These are phyloP conservation scores for Clarias laeviceps DNA, from an alignment of 2,797 vertebrate species.

Conservation along the genomic window DNA sequence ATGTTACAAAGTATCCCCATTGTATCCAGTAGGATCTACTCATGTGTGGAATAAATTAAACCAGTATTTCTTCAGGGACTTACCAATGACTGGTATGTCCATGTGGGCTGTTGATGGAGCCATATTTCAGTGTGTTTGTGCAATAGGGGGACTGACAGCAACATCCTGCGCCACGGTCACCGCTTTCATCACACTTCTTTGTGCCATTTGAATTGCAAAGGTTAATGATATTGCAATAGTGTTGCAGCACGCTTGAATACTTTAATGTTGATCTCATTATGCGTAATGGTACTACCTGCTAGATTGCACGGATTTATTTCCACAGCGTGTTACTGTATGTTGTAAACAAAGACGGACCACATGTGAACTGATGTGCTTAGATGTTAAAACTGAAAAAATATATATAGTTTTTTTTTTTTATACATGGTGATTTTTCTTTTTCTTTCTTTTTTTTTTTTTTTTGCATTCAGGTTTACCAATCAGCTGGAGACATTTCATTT, in stretches of 20 bases:
- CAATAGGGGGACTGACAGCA: constrained; percentile 79
- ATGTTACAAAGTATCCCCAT: constrained; percentile 72
- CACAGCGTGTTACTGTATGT: constrained; percentile 9
- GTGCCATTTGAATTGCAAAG: constrained; percentile 94
- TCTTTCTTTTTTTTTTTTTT: background rate
- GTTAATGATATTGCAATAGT: constrained; percentile 94
- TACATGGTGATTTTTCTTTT: too few species aligned
- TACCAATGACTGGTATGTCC: constrained; percentile 73
- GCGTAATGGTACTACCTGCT: constrained; percentile 74
- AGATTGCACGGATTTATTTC: constrained; percentile 64
- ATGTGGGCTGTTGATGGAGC: constrained; percentile 80
- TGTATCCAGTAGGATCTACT: constrained; percentile 75
- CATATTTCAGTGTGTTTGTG: constrained; percentile 79
- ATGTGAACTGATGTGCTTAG: background rate
- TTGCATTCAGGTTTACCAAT: background rate
- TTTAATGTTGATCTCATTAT: constrained; percentile 77
- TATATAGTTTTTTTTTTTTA: background rate
- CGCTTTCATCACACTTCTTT: constrained; percentile 82
- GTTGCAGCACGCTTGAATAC: constrained; percentile 64
- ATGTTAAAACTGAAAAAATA: background rate
- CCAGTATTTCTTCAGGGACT: constrained; percentile 87
- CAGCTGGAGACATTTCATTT: background rate
- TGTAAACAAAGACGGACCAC: constrained; percentile 21
- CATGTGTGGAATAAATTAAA: constrained; percentile 86
- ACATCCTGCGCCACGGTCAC: constrained; percentile 92